A percentile compares a stretch with the other conserved stretches of the same genome.
Evolutionary conservation across 2,113 vertebrate genomes (phyloP).

Genomic region (Bufo gargarizans): DNA sequence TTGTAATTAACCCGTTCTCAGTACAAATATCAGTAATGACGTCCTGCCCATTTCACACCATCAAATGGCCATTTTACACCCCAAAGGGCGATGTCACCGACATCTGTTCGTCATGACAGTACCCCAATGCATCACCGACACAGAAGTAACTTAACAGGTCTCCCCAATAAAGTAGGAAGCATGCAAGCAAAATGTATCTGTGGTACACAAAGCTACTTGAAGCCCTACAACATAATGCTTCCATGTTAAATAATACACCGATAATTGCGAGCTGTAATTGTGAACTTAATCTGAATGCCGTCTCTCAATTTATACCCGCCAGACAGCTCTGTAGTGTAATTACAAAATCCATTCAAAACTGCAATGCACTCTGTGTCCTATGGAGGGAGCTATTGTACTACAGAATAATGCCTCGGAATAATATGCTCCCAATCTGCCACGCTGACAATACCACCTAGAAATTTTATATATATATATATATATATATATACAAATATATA

Average conservation of each 20-base stretch:
- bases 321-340: not conserved
- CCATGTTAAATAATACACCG: not conserved
- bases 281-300: not conserved
- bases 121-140: not conserved
- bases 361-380: not conserved
- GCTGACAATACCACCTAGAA: constrained; percentile 4
- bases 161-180: not conserved
- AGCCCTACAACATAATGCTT: not conserved
- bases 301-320: not conserved
- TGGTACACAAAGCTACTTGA: not conserved
- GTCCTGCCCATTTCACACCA: constrained; percentile 11
- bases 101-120: not conserved
- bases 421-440: constrained; percentile 21
- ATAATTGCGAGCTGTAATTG: not conserved
- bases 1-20: constrained; percentile 53
- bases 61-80: constrained; percentile 13
- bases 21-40: constrained; percentile 54
- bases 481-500: too few species aligned
- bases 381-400: constrained; percentile 44
- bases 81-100: not conserved
- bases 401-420: not conserved
- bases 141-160: not conserved
- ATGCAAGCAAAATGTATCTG: not conserved
- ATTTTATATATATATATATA: too few species aligned
- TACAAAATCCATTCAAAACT: not conserved